Evolutionary conservation across 2,888 invertebrate species (phyloP), one percentile per base, ranked within the genome.

Genomic region (Sinopyrophorus schimmeli): DNA sequence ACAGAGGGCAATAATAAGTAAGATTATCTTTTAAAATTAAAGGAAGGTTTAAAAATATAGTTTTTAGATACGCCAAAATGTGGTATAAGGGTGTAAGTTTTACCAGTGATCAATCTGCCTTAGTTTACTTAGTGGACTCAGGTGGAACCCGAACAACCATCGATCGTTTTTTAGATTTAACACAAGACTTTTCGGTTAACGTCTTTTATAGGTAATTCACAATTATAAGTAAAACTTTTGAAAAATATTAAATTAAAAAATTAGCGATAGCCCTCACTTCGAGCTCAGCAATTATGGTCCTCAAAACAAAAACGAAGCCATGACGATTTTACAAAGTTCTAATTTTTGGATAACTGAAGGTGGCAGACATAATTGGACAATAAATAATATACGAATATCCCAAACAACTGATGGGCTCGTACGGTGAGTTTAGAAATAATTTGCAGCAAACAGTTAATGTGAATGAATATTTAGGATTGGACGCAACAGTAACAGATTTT

Each of bases 1-100:
- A 79, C 83, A 51, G 85, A 87, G 67, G 89, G 89, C 60, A 87
- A 87, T 66, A 87, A 89, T 71, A 91, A 89, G 84, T 90, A 71
- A 74, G 81, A 77, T 31, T 12, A 5, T 2, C 11, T 16, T 34
- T 9, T 34, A 1, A 18, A 34, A 11, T 20, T 2, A 6, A 10
- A 34, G 3, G 9, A 20, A n/a, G n/a, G n/a, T n/a, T n/a, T n/a
- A n/a, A n/a, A n/a, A n/a, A n/a, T n/a, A n/a, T n/a, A n/a, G n/a
- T 7, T 40, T 41, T 5, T 47, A 90, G 91, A 65, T 90, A 87
- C 64, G 92, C 92, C 31, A 92, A 92, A 72, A 92, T 92, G 89
- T 92, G 91, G 89, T 88, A 89, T 73, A 89, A 91, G 69, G 92
- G 92, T 1, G 89, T 92, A 0, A 91, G 91, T 61, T 92, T 92